Evolutionary conservation across 92 coral and sea anemone genomes (phyloP).

Genomic region (Zoanthus gigantus): DNA sequence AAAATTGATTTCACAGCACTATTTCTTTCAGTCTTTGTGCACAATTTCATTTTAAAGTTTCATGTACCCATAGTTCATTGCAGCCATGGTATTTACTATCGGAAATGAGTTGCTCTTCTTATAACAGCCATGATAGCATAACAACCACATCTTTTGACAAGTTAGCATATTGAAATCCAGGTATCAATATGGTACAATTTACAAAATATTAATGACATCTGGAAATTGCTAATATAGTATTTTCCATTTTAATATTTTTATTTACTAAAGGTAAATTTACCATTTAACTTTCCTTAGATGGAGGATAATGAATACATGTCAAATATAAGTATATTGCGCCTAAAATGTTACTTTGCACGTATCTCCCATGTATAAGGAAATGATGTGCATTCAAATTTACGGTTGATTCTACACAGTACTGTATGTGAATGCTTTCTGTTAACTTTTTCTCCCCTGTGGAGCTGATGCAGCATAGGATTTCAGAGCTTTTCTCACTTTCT

Average conservation of each 20-base stretch:
- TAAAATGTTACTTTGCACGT: background rate
- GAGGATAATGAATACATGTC: too few relatives aligned
- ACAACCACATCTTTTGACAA: background rate
- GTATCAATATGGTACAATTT: background rate
- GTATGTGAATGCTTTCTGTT: slow-evolving; percentile 23
- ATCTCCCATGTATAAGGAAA: background rate
- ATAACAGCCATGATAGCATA: too few relatives aligned
- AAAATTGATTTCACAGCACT: too few relatives aligned
- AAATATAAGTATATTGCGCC: background rate
- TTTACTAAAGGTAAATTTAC: background rate
- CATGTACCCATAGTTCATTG: too few relatives aligned
- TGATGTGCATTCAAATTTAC: background rate
- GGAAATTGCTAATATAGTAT: background rate
- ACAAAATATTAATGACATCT: background rate
- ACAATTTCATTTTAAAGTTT: too few relatives aligned
- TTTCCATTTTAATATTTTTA: background rate
- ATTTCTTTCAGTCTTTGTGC: too few relatives aligned
- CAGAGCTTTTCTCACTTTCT: slow-evolving; percentile 75
- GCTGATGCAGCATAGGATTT: slow-evolving; percentile 32
- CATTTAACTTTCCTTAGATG: too few relatives aligned
- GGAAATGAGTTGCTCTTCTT: too few relatives aligned
- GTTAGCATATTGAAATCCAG: background rate
- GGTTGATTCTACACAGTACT: background rate
- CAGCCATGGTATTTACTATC: too few relatives aligned
- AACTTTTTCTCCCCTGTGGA: slow-evolving; percentile 37